Evolutionary conservation across 2,113 vertebrate species (phyloP).

Genomic region (Peromyscus maniculatus): DNA sequence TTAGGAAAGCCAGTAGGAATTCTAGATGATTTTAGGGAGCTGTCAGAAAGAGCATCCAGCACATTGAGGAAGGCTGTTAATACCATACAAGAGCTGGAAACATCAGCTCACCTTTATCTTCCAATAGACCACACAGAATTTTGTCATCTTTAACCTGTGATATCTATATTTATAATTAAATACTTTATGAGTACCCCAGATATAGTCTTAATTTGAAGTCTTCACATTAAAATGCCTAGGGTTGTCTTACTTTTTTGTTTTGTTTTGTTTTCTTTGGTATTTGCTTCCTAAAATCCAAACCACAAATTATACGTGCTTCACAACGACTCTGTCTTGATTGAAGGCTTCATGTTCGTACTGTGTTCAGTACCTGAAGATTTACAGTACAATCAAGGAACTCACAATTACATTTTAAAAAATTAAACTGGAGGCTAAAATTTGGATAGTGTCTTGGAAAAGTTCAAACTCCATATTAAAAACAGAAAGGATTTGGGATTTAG

Average conservation of each 20-base stretch:
- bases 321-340: conserved; percentile 2
- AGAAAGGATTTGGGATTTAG: not conserved
- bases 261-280: not conserved
- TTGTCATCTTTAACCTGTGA: not conserved
- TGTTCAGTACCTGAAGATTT: not conserved
- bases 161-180: conserved; percentile 37
- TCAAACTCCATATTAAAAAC: not conserved
- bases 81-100: not conserved
- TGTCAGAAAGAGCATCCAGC: not conserved
- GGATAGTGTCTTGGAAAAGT: not conserved
- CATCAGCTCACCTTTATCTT: conserved; percentile 41
- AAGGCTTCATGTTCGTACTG: not conserved
- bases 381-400: conserved; percentile 1
- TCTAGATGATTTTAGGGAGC: conserved; percentile 60
- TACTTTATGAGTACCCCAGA: conserved; percentile 36
- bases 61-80: conserved; percentile 18
- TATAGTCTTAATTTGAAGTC: conserved; percentile 12
- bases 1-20: conserved; percentile 11
- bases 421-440: not conserved
- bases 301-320: not conserved
- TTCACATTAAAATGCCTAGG: not conserved
- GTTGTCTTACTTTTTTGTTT: not conserved
- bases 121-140: not conserved
- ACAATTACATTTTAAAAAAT: not conserved
- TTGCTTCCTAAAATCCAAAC: conserved; percentile 44